These are phyloP conservation scores for Phymastichus coffea DNA, from an alignment of 1,140 invertebrate species.

Conservation along the genomic window DNA sequence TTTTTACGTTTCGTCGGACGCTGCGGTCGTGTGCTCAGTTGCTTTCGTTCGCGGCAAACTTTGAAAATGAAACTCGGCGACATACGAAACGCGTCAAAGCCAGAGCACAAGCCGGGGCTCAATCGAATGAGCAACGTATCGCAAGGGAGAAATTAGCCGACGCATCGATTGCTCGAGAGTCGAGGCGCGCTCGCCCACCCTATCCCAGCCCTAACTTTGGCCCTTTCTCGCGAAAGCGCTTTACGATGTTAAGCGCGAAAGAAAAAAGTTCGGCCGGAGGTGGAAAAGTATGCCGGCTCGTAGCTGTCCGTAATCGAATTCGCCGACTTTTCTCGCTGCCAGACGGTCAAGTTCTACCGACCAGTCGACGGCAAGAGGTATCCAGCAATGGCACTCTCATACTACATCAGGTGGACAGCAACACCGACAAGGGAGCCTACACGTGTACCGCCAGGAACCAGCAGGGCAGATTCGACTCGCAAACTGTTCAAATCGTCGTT, in stretches of 20 bases:
- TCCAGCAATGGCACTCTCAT: constrained; percentile 84
- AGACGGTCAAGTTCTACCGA: constrained; percentile 80
- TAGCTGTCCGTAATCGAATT: not conserved
- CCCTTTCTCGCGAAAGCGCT: too few species aligned
- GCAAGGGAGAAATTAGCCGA: not conserved
- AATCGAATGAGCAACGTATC: too few species aligned
- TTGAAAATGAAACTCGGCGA: too few species aligned
- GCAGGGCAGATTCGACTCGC: constrained; percentile 75
- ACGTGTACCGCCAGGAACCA: constrained; percentile 86
- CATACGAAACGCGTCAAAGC: too few species aligned
- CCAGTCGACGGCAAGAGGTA: constrained; percentile 84
- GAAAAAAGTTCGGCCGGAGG: not conserved
- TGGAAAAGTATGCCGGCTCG: not conserved
- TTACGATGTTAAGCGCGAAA: not conserved
- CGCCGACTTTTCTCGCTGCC: constrained; percentile 29
- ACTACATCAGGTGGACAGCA: constrained; percentile 70
- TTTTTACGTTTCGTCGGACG: too few species aligned
- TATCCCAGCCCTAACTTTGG: too few species aligned
- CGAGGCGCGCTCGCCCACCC: too few species aligned
- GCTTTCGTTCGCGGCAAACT: too few species aligned
- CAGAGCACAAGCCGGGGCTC: too few species aligned
- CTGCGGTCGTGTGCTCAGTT: too few species aligned
- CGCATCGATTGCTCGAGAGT: not conserved
- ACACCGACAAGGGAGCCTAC: constrained; percentile 75
- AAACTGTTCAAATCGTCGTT: constrained; percentile 82